Evolutionary conservation across 2,888 invertebrate genomes (phyloP), one percentile per base, ranked within the genome.

Genomic region (Pristionchus exspectatus): DNA sequence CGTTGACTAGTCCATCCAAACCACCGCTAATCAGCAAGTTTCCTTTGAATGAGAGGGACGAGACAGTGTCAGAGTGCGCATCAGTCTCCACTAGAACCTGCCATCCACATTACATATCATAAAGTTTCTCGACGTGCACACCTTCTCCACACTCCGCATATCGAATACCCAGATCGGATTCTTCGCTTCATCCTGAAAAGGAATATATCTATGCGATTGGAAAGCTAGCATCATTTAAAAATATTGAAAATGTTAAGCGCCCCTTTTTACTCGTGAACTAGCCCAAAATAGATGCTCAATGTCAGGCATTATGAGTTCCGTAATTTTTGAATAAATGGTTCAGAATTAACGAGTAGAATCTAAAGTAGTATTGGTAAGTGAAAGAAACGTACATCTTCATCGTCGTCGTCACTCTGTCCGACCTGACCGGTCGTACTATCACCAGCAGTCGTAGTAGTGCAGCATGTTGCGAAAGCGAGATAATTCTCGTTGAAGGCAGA

Each of bases 111-210:
- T 38, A 38, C 24, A 77, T 9, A 24, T 44, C 44, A 10, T 27
- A 74, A 38, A 44, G 44, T 24, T 27, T 21, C 81, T 54, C 56
- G 18, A 56, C 21, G 56, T 21, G 24, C 44, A 44, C 50, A 81
- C 81, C 81, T 81, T 44, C 12, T 81, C 81, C 81, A 81, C 54
- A 50, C 27, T 81, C 16, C 81, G 81, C 81, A 81, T 81, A 33
- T 81, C 81, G 81, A 81, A 81, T 14, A 81, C 50, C 81, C 81
- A 81, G 50, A 81, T 81, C 16, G 81, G 81, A 81, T 54, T 81
- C 81, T 54, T 50, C 27, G 44, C 44, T 12, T 50, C 81, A 27
- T 81, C 50, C 50, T 81, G 21, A 24, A 24, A 77, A 44, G 9
- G 27, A 24, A 33, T 33, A 50, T 50, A 9, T 50, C 12, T 7